Evolutionary conservation across 2,888 invertebrate species (phyloP), one percentile per base, ranked within the genome.

Genomic region (Mystacides longicornis): DNA sequence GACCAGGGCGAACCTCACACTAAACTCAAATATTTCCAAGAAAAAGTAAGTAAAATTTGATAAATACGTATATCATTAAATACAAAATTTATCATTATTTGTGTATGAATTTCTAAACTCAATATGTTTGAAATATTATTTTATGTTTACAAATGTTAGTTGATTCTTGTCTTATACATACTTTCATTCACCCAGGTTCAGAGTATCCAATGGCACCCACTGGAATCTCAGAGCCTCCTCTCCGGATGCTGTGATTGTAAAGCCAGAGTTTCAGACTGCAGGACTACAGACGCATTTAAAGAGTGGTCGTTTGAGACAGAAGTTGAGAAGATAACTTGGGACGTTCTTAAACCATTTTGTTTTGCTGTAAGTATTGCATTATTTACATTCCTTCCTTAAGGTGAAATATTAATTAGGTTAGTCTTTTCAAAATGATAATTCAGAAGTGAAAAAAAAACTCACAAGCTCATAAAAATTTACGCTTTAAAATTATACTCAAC

Each of bases 241-340:
- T 82, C 88, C 9, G 96, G 96, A 23, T 81, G 87, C 62, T 89
- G 90, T 69, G 94, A 95, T 74, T 88, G 88, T 16, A 71, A 72
- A 50, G 89, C 86, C 1, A 82, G 86, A 65, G 78, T 94, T 23
- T 86, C 87, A 64, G 95, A 96, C 74, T 93, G 93, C 67, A 81
- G 90, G 62, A 31, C 68, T 18, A 67, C 76, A 0, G 75, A 73
- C 51, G 73, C 78, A 23, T 78, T 79, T 66, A 84, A 85, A 69
- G 73, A 73, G 1, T 96, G 95, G 94, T 63, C 75, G 33, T 72
- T 90, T 11, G 74, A 75, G 21, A 87, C 87, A 0, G 95, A 97
- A 77, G 85, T 94, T 22, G 97, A 97, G 70, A 82, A 85, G 63
- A 83, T 92, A 9, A 64, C 81, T 1, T 98, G 97, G 97, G 87